Percentiles rank a stretch among this genome's conserved stretches.
Evolutionary conservation across 2,888 invertebrate genomes (phyloP).

Genomic region (Doris montereyensis): DNA sequence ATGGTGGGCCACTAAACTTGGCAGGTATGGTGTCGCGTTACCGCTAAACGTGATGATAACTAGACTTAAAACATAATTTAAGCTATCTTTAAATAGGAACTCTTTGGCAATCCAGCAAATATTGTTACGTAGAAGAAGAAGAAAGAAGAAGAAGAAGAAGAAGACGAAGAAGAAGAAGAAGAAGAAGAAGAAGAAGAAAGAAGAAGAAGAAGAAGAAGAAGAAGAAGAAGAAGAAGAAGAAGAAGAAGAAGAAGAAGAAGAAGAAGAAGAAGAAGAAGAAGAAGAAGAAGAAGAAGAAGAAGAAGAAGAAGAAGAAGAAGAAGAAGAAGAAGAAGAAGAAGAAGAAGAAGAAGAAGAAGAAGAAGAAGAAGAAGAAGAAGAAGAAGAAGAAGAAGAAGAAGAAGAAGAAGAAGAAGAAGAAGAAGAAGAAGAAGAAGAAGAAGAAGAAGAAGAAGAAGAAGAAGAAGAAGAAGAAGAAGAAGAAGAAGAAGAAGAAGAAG

Average conservation of each 20-base stretch:
- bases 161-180: neutral
- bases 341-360: neutral
- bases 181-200: neutral
- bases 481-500: neutral
- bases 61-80: too few relatives aligned
- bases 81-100: too few relatives aligned
- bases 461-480: neutral
- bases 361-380: neutral
- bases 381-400: neutral
- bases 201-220: neutral
- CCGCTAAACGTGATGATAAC: too few relatives aligned
- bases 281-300: neutral
- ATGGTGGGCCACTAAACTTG: conserved; percentile 96
- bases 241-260: neutral
- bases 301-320: neutral
- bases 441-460: neutral
- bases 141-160: neutral
- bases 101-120: too few relatives aligned
- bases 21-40: too few relatives aligned
- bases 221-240: neutral
- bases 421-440: neutral
- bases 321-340: neutral
- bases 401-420: neutral
- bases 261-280: neutral
- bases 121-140: neutral